Conservation (phyloP, 2,888 invertebrate genomes). For the Drosophila flavopinicola region DNA sequence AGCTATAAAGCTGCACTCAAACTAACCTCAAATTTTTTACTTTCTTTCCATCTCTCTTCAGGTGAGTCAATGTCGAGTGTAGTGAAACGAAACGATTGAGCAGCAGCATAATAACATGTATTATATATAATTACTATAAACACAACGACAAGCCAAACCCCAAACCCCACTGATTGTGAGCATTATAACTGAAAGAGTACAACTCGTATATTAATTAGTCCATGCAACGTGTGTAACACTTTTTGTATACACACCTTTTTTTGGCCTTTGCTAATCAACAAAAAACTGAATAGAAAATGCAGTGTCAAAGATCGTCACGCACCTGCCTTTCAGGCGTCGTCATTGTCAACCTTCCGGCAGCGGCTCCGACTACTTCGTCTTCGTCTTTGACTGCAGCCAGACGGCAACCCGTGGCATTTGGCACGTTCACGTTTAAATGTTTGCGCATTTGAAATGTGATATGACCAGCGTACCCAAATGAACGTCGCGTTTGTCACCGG, state of each 20-base stretch:
- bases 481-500: conserved; percentile 28
- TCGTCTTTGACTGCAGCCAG: background rate
- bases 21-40: conserved; percentile 36
- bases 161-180: conserved; percentile 13
- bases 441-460: conserved; percentile 62
- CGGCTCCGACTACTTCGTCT: conserved; percentile 3
- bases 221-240: conserved; percentile 44
- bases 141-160: background rate
- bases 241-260: conserved; percentile 37
- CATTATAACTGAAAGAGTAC: conserved; percentile 15
- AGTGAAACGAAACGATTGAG: conserved; percentile 38
- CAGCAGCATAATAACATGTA: no score
- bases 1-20: conserved; percentile 10
- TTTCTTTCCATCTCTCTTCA: conserved; percentile 43
- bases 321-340: conserved; percentile 29
- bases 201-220: conserved; percentile 42
- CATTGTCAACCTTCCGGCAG: conserved; percentile 26
- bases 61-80: conserved; percentile 49
- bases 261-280: background rate
- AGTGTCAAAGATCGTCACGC: conserved; percentile 29
- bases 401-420: conserved; percentile 31
- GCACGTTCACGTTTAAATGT: conserved; percentile 56
- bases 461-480: conserved; percentile 28
- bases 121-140: no score
- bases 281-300: background rate